Evolutionary conservation across 2,113 vertebrate species (phyloP), one percentile per base, ranked within the genome.

Genomic region (Limnothrissa miodon): DNA sequence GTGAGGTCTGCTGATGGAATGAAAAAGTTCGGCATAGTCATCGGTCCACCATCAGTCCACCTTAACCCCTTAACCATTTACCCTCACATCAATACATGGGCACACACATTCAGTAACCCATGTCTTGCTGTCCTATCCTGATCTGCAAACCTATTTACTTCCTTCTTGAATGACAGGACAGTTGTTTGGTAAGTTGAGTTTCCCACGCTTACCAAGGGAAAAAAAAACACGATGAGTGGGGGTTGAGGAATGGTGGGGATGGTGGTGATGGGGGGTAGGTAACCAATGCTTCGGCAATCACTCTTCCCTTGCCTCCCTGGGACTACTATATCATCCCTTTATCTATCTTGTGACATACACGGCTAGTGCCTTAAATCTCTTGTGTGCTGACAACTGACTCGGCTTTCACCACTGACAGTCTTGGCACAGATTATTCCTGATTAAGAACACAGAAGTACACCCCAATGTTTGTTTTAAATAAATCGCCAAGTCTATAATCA

Each of bases 341-440:
- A 92, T 93, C 90, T 87, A 39, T 70, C 82, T 82, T 81, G 80
- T 89, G 87, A 91, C 88, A 86, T 51, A 46, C 45, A 25, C 84
- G 85, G 80, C 87, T 80, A 85, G 86, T 59, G 59, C 59, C 59
- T 88, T 93, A 93, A 91, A 93, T 93, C 91, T 87, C 51, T 21
- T n/a, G 7, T 42, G 36, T 51, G 74, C 83, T 80, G 90, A 90
- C 90, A 92, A 88, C 88, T 87, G 86, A 86, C 91, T 88, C 89
- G 84, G 74, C 29, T 10, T 81, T 83, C 39, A 83, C 86, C 83
- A 80, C n/a, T 82, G 78, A 74, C 15, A 11, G 29, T 2, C 15
- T 74, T 74, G 62, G n/a, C 29, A 13, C 62, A 33, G 62, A 70
- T 33, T 10, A 7, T 29, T 70, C 33, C 25, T 59, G 25, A 59